phyloP scores from a whole-genome alignment of 2,888 invertebrate species.

The Philereme transversata region DNA sequence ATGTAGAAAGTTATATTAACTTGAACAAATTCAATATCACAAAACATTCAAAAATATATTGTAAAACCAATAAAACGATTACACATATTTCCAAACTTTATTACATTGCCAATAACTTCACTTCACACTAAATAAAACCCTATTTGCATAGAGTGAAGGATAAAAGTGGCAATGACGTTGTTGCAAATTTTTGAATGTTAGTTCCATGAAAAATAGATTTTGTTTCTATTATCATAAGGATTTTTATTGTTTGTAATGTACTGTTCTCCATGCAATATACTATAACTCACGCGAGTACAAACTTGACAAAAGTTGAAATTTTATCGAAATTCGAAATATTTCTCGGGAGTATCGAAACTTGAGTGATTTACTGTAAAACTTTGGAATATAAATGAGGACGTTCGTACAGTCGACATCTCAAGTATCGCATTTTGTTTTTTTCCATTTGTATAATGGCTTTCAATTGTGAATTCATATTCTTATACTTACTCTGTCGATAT shows the following conservation, averaged over 20 bases:
- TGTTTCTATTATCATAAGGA: background rate
- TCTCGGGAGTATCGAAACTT: conserved; percentile 54
- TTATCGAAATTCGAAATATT: conserved; percentile 67
- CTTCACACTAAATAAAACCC: conserved; percentile 9
- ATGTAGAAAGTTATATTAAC: background rate
- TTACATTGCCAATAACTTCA: conserved; percentile 4
- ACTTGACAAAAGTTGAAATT: conserved; percentile 69
- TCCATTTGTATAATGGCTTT: conserved; percentile 4
- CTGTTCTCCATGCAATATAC: conserved; percentile 45
- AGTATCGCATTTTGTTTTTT: conserved; percentile 22
- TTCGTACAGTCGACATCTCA: conserved; percentile 37
- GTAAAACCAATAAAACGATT: conserved; percentile 20
- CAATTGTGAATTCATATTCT: too few species aligned
- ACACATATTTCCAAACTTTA: conserved; percentile 12
- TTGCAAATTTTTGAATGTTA: background rate
- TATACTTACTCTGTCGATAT: too few species aligned
- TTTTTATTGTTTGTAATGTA: conserved; percentile 7
- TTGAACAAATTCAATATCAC: conserved; percentile 6
- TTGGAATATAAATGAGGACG: conserved; percentile 49
- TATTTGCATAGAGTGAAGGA: background rate
- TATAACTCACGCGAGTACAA: conserved; percentile 57
- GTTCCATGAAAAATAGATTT: conserved; percentile 7
- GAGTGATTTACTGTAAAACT: conserved; percentile 64
- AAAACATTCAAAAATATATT: conserved; percentile 13
- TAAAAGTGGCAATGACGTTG: conserved; percentile 5